Percentiles rank a stretch among this genome's conserved stretches.
These are phyloP conservation scores for Bombylius major DNA, from an alignment of 2,888 invertebrate genomes.

Conservation along the genomic window DNA sequence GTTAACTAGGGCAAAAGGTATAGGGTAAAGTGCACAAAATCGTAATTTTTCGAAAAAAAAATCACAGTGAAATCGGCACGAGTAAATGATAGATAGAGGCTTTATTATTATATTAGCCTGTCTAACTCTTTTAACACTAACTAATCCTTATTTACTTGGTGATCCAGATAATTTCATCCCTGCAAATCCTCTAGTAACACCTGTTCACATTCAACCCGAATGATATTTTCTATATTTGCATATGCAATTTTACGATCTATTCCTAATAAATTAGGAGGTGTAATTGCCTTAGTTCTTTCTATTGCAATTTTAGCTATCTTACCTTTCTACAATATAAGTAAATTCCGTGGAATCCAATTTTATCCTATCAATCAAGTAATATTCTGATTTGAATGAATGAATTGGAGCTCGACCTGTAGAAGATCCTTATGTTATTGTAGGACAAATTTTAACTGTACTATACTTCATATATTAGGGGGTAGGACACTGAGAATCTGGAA, in stretches of 20 bases:
- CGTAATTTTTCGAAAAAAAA: too few relatives aligned
- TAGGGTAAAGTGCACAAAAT: too few relatives aligned
- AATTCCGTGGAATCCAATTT: constrained; percentile 47
- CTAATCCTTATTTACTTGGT: constrained; percentile 46
- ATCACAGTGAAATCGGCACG: too few relatives aligned
- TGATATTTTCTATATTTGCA: constrained; percentile 75
- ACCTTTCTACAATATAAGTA: constrained; percentile 44
- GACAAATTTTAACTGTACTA: too few relatives aligned
- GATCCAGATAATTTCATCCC: constrained; percentile 65
- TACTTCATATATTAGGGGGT: too few relatives aligned
- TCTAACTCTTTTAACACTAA: constrained; percentile 41
- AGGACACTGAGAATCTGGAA: too few relatives aligned
- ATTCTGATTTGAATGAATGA: too few relatives aligned
- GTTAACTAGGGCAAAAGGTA: too few relatives aligned
- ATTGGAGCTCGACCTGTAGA: too few relatives aligned
- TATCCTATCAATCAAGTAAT: too few relatives aligned
- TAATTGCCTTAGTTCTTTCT: constrained; percentile 40
- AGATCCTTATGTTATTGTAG: too few relatives aligned
- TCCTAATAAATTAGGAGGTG: constrained; percentile 67
- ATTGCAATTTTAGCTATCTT: constrained; percentile 53
- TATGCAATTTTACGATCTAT: constrained; percentile 70
- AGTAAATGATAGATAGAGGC: too few relatives aligned
- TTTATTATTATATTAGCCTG: constrained; percentile 44
- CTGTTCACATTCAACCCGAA: constrained; percentile 69
- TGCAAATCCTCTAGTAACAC: constrained; percentile 40